Conservation (phyloP, 2,888 invertebrate species). For the Yponomeuta plumbellus region DNA sequence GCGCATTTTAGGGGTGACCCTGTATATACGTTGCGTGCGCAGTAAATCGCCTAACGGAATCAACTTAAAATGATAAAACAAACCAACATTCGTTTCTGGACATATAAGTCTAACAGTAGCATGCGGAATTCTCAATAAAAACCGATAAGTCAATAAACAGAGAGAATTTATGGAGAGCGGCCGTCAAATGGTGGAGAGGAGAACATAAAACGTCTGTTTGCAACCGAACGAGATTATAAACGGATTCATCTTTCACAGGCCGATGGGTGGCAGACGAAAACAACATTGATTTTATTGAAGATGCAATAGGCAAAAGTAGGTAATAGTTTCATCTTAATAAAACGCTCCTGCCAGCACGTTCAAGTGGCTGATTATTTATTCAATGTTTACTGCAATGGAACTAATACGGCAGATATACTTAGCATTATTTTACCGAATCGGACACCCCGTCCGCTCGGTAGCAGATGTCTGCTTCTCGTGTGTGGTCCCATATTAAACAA, state of each 20-base stretch:
- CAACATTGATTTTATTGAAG: slow-evolving; percentile 42
- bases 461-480: slow-evolving; percentile 55
- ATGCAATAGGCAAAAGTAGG: slow-evolving; percentile 26
- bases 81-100: slow-evolving; percentile 27
- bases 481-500: slow-evolving; percentile 70
- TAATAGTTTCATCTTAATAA: slow-evolving; percentile 15
- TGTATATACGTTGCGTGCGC: no score
- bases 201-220: slow-evolving; percentile 42
- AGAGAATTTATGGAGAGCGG: slow-evolving; percentile 30
- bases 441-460: slow-evolving; percentile 33
- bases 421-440: not conserved
- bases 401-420: not conserved
- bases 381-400: not conserved
- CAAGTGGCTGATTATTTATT: not conserved
- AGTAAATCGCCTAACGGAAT: not conserved
- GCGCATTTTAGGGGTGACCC: no score
- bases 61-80: not conserved
- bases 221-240: slow-evolving; percentile 44
- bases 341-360: not conserved
- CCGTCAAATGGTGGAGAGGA: slow-evolving; percentile 22
- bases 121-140: slow-evolving; percentile 48
- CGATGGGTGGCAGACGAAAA: slow-evolving; percentile 34
- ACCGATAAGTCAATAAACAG: slow-evolving; percentile 54
- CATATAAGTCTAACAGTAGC: slow-evolving; percentile 43
- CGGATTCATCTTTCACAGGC: slow-evolving; percentile 44